Base-by-base conservation (phyloP, 2,888 invertebrate genomes). In the Acanthacorydalis orientalis region DNA sequence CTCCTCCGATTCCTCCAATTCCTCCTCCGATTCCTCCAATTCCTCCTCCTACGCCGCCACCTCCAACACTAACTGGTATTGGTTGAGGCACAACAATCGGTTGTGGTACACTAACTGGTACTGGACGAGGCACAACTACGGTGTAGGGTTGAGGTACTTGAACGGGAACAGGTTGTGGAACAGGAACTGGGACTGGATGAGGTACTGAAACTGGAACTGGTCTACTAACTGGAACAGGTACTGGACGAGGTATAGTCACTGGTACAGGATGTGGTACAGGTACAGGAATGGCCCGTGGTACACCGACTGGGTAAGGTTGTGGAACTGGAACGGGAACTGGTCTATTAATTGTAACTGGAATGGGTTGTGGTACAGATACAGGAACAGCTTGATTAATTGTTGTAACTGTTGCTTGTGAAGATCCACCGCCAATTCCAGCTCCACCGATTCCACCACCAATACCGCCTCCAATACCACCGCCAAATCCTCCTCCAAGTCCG, bases 51-150 rank as follows among this genome's bases (percentile, higher is more conserved):
- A 14, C 43, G 3, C 43, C 48, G 31, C 48, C 46, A 7, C 46
- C 43, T 12, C 48, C 46, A 38, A 40, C 48, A n/a, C 8, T 40
- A n/a, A 46, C 43, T 33, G 45, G 48, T 34, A 40, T 43, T 40
- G 48, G 44, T 11, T 44, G 44, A 15, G 44, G 47, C 31, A 73
- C 68, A 0, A 72, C 70, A 2, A 71, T 68, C 0, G 73, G 73
- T 47, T 73, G 73, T 10, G 74, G 66, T 0, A 74, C 67, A 0
- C 70, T 68, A 31, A 73, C 73, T 3, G 74, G 70, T 10, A 72
- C 63, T 6, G 73, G 69, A 23, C 70, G 70, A 0, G 71, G 70
- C 1, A 71, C 60, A 1, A 56, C 43, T 2, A 65, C 62, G 1
- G 60, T 61, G 1, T 64, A 63, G 1, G 66, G 66, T 40, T 67